Percentiles rank a stretch among this genome's conserved stretches.
These are phyloP conservation scores for Pseudoatta argentina DNA, from an alignment of 1,140 invertebrate genomes.

Conservation along the genomic window DNA sequence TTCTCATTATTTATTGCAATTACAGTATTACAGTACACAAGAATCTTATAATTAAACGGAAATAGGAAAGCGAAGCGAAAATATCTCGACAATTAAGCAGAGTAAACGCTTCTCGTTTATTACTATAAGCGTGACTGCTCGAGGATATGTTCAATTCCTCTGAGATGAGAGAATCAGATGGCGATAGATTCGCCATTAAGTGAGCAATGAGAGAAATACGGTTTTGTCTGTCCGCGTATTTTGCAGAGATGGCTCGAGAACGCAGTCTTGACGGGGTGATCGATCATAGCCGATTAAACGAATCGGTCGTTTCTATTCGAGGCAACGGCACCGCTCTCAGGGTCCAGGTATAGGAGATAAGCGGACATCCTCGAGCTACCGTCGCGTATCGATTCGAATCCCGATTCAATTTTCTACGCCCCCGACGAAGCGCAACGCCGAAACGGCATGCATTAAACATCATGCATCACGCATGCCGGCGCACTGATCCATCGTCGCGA, in stretches of 20 bases:
- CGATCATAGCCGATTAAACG: slow-evolving; percentile 57
- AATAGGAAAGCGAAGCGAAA: neutral
- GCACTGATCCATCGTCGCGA: slow-evolving; percentile 61
- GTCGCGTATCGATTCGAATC: slow-evolving; percentile 75
- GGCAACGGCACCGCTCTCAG: slow-evolving; percentile 44
- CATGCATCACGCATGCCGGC: slow-evolving; percentile 67
- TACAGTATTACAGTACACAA: neutral
- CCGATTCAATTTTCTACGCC: slow-evolving; percentile 74
- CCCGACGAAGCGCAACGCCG: slow-evolving; percentile 63
- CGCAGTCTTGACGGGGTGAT: neutral
- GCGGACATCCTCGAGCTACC: slow-evolving; percentile 64
- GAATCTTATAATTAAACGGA: neutral
- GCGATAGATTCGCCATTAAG: slow-evolving; percentile 22
- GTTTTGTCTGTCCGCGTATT: neutral
- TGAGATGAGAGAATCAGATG: neutral
- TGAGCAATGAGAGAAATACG: slow-evolving; percentile 19
- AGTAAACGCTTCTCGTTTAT: neutral
- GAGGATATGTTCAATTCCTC: neutral
- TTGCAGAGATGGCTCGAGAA: neutral
- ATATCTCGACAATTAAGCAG: neutral
- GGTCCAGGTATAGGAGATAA: slow-evolving; percentile 68
- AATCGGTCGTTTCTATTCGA: slow-evolving; percentile 70
- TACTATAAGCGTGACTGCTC: neutral
- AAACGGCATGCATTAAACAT: slow-evolving; percentile 74
- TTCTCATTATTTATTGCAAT: neutral